Conservation (phyloP, 2,113 vertebrate genomes). For the Copsychus sechellarum region DNA sequence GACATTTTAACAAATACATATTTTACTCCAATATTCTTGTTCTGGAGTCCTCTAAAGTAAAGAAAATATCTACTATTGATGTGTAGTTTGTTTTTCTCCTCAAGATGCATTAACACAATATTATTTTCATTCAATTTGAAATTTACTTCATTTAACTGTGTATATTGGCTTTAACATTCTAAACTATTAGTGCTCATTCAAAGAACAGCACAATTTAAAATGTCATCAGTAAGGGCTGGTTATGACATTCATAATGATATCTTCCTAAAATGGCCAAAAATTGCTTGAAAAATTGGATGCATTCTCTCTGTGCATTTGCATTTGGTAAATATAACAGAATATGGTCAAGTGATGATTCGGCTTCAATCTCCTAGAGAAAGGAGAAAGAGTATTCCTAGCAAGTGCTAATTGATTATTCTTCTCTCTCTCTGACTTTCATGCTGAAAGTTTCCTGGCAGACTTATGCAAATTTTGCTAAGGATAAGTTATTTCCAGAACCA, state of each 20-base stretch:
- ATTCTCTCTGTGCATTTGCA: neutral
- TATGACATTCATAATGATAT: neutral
- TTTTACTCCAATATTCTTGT: neutral
- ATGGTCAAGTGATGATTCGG: neutral
- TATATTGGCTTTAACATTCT: neutral
- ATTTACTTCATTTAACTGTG: neutral
- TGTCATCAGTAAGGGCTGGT: neutral
- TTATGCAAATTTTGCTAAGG: conserved; percentile 29
- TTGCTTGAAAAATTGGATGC: neutral
- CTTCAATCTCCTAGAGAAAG: neutral
- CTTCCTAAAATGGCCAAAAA: conserved; percentile 41
- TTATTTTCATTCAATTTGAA: neutral
- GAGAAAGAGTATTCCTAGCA: neutral
- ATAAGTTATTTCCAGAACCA: conserved; percentile 35
- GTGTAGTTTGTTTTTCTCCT: neutral
- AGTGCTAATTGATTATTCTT: conserved; percentile 46
- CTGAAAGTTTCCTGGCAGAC: conserved; percentile 16
- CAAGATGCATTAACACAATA: neutral
- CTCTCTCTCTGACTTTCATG: conserved; percentile 1
- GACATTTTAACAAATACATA: neutral
- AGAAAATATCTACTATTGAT: neutral
- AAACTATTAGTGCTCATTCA: neutral
- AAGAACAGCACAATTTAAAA: neutral
- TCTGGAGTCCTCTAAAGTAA: neutral
- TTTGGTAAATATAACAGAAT: conserved; percentile 13